These are phyloP conservation scores for Agrochola circellaris DNA, from an alignment of 2,888 invertebrate genomes.

Conservation along the genomic window DNA sequence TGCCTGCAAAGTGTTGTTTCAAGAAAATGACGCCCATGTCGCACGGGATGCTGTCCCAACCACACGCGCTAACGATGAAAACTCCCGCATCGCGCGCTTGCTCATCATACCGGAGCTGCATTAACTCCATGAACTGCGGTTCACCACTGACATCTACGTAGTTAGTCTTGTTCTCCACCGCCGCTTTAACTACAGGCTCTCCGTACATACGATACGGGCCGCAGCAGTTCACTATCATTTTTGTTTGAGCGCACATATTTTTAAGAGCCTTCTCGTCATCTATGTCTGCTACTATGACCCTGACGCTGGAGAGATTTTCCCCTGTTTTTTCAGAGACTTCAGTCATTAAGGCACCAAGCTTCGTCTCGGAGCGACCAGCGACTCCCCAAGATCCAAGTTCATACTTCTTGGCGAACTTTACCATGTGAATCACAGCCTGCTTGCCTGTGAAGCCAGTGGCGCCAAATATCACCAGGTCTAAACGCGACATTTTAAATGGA, in stretches of 20 bases:
- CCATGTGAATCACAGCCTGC: slow-evolving; percentile 93
- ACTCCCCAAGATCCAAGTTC: slow-evolving; percentile 95
- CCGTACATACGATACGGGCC: slow-evolving; percentile 97
- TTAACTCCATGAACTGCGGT: slow-evolving; percentile 95
- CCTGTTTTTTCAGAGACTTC: slow-evolving; percentile 87
- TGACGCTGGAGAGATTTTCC: slow-evolving; percentile 90
- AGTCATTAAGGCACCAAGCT: slow-evolving; percentile 85
- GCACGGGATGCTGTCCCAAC: slow-evolving; percentile 97
- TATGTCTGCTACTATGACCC: slow-evolving; percentile 95
- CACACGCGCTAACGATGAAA: slow-evolving; percentile 97
- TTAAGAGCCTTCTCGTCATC: slow-evolving; percentile 93
- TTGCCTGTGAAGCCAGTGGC: slow-evolving; percentile 98
- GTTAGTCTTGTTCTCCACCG: slow-evolving; percentile 94
- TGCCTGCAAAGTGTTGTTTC: slow-evolving; percentile 93
- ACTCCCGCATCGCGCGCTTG: slow-evolving; percentile 94
- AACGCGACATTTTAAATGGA: slow-evolving; percentile 79
- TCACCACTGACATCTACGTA: slow-evolving; percentile 98
- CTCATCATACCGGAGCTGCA: slow-evolving; percentile 95
- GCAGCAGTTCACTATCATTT: slow-evolving; percentile 97
- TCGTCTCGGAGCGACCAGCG: slow-evolving; percentile 94
- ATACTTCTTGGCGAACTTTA: slow-evolving; percentile 83
- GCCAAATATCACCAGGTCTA: slow-evolving; percentile 97
- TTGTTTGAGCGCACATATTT: slow-evolving; percentile 95
- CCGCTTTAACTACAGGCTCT: slow-evolving; percentile 97
- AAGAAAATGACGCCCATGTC: slow-evolving; percentile 96